phyloP scores from a whole-genome alignment of 2,113 vertebrate species.

The Tringa solitaria region DNA sequence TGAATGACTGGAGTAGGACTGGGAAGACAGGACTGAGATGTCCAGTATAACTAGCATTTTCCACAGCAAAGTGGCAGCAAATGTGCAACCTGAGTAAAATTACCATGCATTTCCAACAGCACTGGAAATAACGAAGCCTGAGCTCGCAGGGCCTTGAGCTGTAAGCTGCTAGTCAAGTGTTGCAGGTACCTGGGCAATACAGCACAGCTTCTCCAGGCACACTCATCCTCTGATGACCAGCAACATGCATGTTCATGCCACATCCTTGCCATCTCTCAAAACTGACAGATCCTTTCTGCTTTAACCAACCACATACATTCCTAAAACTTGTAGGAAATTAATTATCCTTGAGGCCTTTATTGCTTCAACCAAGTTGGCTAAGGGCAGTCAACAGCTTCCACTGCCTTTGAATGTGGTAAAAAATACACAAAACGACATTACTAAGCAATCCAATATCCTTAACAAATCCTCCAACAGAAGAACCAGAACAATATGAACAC shows the following conservation, averaged over 20 bases:
- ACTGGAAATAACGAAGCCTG: neutral
- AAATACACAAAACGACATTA: neutral
- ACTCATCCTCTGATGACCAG: neutral
- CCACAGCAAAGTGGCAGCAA: neutral
- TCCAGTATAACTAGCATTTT: neutral
- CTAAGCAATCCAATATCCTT: neutral
- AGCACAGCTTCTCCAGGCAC: neutral
- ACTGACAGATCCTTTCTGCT: neutral
- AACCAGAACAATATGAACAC: neutral
- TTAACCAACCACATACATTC: neutral
- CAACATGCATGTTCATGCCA: accelerated
- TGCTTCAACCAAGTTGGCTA: neutral
- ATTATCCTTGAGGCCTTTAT: neutral
- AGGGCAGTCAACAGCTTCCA: neutral
- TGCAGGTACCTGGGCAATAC: neutral
- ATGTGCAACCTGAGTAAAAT: neutral
- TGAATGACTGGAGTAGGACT: neutral
- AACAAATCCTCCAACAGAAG: neutral
- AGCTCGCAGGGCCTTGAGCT: neutral
- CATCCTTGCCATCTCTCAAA: neutral
- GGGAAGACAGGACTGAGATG: neutral
- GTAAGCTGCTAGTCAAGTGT: neutral
- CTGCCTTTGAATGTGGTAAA: neutral
- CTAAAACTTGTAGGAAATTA: neutral
- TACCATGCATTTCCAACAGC: neutral